Base-by-base conservation (phyloP, 2,888 invertebrate genomes). In the Drosophila yooni region DNA sequence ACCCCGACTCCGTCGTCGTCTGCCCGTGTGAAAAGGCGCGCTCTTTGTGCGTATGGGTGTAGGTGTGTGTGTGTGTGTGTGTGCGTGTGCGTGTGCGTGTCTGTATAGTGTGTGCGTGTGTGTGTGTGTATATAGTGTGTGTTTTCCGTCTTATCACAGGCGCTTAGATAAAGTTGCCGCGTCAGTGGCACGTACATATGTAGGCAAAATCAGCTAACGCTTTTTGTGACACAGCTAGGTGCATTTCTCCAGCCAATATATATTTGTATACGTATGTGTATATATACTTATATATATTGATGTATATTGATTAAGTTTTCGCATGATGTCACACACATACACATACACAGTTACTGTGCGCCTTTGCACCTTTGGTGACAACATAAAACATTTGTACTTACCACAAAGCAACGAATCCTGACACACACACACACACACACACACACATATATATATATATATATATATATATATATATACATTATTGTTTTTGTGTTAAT, bases 91-190 rank as follows among this genome's bases (percentile, higher is more conserved):
- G 21, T 50, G 27, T 59, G 58, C 5, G 27, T 27, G 27, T 27
- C 4, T 4, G 4, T 27, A 21, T 21, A 21, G 58, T 51, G 25
- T 27, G 8, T 8, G 13, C 6, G 36, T 48, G 29, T 46, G 48
- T 43, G 60, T 52, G 73, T 27, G 25, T 33, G 31, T 13, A 13
- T 13, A 7, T 34, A 15, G 25, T 31, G 36, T 53, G 34, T 54
- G 48, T 31, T 29, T 48, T 64, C 29, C 6, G 38, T 58, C 60
- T 76, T 75, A 76, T 75, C 75, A 59, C 76, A 72, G 72, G 72
- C 76, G 76, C 76, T 60, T 76, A 76, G 76, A 73, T 76, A 76
- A 76, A 76, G 34, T 34, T 29, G 68, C 40, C 57, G 63, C 66
- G 43, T 72, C 63, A 67, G 62, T 63, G 51, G 46, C 70, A 69